A percentile compares a stretch with the other conserved stretches of the same genome.
phyloP scores from a whole-genome alignment of 2,888 invertebrate species.

The Chymomyza amoena region DNA sequence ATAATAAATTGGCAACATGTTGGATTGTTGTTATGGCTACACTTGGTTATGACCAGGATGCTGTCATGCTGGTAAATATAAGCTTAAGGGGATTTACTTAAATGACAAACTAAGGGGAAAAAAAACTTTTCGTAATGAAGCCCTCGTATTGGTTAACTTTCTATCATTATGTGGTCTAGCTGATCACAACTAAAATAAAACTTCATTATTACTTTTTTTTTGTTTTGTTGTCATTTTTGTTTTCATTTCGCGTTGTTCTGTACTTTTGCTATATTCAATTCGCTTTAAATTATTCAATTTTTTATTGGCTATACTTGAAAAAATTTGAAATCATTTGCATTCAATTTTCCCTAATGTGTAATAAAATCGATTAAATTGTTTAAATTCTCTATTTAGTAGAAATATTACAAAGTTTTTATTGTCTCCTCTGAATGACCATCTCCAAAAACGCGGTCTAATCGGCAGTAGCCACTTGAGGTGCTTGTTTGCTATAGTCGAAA shows the following conservation, averaged over 20 bases:
- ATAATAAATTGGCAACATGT: slow-evolving; percentile 39
- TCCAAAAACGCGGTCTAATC: slow-evolving; percentile 49
- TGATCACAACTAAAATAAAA: slow-evolving; percentile 26
- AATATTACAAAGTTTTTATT: neutral
- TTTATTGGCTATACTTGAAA: too few relatives aligned
- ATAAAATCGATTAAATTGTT: too few relatives aligned
- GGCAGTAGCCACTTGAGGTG: slow-evolving; percentile 28
- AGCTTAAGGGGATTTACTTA: slow-evolving; percentile 14
- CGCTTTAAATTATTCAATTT: too few relatives aligned
- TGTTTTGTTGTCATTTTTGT: too few relatives aligned
- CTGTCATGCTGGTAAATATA: slow-evolving; percentile 8
- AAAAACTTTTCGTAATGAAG: neutral
- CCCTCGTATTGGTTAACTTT: slow-evolving; percentile 32
- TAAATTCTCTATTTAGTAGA: too few relatives aligned
- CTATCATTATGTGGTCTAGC: slow-evolving; percentile 46
- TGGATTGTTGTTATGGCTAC: neutral
- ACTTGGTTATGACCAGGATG: too few relatives aligned
- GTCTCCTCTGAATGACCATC: slow-evolving; percentile 20
- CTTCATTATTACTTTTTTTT: slow-evolving; percentile 45
- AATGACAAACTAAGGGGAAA: slow-evolving; percentile 32
- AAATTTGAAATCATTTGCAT: too few relatives aligned
- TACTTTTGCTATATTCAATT: neutral
- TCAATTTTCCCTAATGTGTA: too few relatives aligned
- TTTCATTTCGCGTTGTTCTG: neutral
- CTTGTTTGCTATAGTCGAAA: slow-evolving; percentile 22